Evolutionary conservation across 2,113 vertebrate genomes (phyloP), one percentile per base, ranked within the genome.

Genomic region (Ciconia boyciana): DNA sequence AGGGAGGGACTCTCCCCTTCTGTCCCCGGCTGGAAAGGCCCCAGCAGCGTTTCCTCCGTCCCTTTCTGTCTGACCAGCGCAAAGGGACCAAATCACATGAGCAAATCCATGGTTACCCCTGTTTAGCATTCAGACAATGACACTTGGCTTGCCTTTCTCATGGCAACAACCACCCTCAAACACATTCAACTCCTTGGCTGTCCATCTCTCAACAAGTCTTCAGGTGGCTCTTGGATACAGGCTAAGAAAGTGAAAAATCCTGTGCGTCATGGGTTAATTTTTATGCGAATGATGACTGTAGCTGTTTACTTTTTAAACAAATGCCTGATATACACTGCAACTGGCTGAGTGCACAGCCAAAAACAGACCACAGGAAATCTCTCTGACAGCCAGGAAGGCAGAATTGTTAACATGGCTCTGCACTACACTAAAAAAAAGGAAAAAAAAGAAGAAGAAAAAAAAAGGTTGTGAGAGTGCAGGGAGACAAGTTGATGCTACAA

Each of bases 21-120:
- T 68, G 39, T 82, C 16, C 41, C 13, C 2, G 3, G n/a, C 48
- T 96, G 57, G 60, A 91, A 87, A 77, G 44, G 39, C 60, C 46
- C 31, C 89, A 39, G n/a, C 80, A 87, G 84, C 10, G 44, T 81
- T 89, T 72, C 36, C 80, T 82, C 52, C 3, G 0, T 84, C 52
- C 24, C 54, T 68, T 82, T 80, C 72, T 44, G 8, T 16, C 68
- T 20, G 51, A 75, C 64, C 32, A 65, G 57, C 0, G 11, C 7
- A 74, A 93, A 91, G 83, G 57, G 62, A 91, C 84, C n/a, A 61
- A 91, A 90, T 83, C 94, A 96, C 82, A 90, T 71, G 78, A 90
- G 58, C 25, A 95, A 93, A 96, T 77, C 94, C 92, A 90, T 92
- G 92, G 94, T 94, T 95, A 96, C 93, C 78, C 84, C 87, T 96